Base-by-base conservation (phyloP, 1,140 invertebrate genomes). In the Panulirus ornatus region DNA sequence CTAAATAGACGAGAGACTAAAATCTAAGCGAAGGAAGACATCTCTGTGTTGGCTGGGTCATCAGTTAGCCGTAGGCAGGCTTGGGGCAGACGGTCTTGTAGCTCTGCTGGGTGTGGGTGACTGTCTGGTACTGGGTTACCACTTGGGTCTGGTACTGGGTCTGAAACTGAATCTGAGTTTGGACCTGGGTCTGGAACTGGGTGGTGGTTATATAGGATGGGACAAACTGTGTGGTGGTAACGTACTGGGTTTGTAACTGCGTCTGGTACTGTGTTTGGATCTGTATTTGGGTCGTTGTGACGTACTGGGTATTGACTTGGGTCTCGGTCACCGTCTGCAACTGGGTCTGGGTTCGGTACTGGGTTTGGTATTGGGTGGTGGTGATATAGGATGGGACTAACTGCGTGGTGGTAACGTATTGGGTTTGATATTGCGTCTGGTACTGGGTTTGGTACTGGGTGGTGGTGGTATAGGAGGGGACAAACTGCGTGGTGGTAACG, bases 361-460 rank as follows among this genome's bases (percentile, higher is more conserved):
- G 58, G 58, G 58, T 66, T 6, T 66, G 58, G 58, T 22, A 66
- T 22, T 66, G 58, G 58, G 58, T 66, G n/a, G 58, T 66, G 0
- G 22, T 66, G 58, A n/a, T n/a, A n/a, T 66, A 66, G n/a, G n/a
- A n/a, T n/a, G n/a, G n/a, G n/a, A n/a, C n/a, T n/a, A n/a, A n/a
- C n/a, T n/a, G n/a, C n/a, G n/a, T n/a, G 58, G 58, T 66, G 6
- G 58, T 66, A 0, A 66, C n/a, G 58, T 66, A 66, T 30, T 66
- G 16, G n/a, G 58, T n/a, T 6, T 30, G n/a, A 22, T 66, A 66
- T 11, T 66, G 3, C 0, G 58, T 66, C n/a, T 66, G 2, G 5
- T 66, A 66, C 58, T 66, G 58, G n/a, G 58, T 66, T 30, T 27
- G n/a, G 27, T 66, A 66, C 58, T 66, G 58, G 58, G 58, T 66